Conservation (phyloP, 2,797 vertebrate species). For the Rhinichthys osculus region DNA sequence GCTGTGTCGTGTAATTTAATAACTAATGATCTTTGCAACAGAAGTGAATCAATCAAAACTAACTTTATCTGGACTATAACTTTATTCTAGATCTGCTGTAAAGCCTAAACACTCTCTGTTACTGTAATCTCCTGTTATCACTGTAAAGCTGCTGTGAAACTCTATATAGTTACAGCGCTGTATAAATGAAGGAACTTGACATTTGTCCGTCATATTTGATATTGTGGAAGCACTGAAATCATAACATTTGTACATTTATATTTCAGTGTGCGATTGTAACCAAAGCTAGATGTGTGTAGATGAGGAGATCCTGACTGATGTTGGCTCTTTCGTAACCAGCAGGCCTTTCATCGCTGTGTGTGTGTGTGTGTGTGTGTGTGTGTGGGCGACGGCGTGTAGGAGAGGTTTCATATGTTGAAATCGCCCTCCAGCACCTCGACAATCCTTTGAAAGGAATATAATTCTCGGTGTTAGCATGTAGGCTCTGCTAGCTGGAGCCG, state of each 20-base stretch:
- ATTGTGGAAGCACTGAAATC: neutral
- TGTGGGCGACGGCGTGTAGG: neutral
- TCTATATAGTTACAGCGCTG: too few relatives aligned
- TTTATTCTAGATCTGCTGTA: too few relatives aligned
- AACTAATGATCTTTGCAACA: too few relatives aligned
- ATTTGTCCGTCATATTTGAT: neutral
- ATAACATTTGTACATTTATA: neutral
- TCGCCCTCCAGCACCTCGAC: neutral
- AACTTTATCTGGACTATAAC: too few relatives aligned
- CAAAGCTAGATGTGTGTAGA: neutral
- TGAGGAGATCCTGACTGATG: slow-evolving; percentile 9
- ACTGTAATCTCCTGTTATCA: too few relatives aligned
- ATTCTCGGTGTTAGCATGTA: neutral
- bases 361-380: neutral
- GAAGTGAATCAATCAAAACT: too few relatives aligned
- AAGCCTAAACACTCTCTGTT: too few relatives aligned
- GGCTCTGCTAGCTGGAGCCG: neutral
- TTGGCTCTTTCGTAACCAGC: slow-evolving; percentile 9
- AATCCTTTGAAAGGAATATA: neutral
- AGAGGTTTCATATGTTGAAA: slow-evolving; percentile 25
- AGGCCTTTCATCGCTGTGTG: slow-evolving; percentile 19
- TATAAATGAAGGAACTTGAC: too few relatives aligned
- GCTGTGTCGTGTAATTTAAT: too few relatives aligned
- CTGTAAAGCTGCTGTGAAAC: too few relatives aligned
- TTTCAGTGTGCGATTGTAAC: neutral